phyloP scores from a whole-genome alignment of 2,113 vertebrate genomes.

The Copsychus sechellarum region DNA sequence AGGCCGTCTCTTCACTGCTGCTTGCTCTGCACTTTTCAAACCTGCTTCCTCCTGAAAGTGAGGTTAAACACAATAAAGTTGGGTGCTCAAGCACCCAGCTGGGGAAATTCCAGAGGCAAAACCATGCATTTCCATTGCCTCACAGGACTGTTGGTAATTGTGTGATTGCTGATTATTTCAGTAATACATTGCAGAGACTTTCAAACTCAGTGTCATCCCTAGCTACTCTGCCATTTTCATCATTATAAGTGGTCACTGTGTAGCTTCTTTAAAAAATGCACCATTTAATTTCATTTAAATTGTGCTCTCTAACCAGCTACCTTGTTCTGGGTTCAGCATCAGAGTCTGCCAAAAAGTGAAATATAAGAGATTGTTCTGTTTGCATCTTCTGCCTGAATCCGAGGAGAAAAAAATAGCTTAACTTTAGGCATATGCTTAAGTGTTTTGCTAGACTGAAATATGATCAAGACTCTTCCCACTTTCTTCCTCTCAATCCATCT shows the following conservation, averaged over 20 bases:
- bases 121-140: not conserved
- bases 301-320: not conserved
- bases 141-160: not conserved
- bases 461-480: slow-evolving; percentile 27
- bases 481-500: slow-evolving; percentile 5
- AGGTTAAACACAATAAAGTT: not conserved
- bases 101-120: not conserved
- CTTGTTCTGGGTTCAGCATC: not conserved
- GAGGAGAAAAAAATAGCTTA: slow-evolving; percentile 6
- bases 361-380: not conserved
- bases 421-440: slow-evolving; percentile 2
- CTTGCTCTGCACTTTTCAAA: slow-evolving; percentile 18
- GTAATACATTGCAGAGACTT: not conserved
- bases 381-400: slow-evolving; percentile 7
- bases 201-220: not conserved
- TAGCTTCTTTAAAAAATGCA: not conserved
- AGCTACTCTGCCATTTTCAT: not conserved
- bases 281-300: not conserved
- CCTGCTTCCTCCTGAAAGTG: not conserved
- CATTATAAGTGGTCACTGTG: not conserved
- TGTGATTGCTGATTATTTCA: not conserved
- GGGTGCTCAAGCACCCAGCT: not conserved
- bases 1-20: not conserved
- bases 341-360: not conserved
- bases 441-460: slow-evolving; percentile 43